A percentile compares a stretch with the other conserved stretches of the same genome.
Conservation (phyloP, 2,113 vertebrate genomes). For the Pelodiscus sinensis region DNA sequence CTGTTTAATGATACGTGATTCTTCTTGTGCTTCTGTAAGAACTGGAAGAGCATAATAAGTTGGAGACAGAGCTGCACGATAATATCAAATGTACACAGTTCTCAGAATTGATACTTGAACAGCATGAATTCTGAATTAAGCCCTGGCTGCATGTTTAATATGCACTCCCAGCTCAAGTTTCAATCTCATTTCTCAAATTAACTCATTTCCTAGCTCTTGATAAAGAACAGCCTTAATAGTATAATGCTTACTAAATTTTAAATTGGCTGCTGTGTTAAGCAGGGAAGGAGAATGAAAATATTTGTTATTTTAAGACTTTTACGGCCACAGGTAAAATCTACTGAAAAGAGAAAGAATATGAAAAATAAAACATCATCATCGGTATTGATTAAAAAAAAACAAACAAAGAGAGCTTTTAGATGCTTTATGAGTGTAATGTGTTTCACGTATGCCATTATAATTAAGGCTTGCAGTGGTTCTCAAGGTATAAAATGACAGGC, state of each 20-base stretch:
- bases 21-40: background rate
- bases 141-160: background rate
- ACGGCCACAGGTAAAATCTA: background rate
- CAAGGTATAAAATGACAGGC: background rate
- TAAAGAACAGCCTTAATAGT: background rate
- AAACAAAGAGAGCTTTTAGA: background rate
- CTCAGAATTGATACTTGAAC: background rate
- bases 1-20: no score
- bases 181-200: background rate
- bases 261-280: background rate
- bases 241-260: background rate
- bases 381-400: conserved; percentile 1
- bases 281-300: background rate
- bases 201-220: background rate
- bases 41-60: background rate
- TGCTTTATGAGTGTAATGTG: background rate
- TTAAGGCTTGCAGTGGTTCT: conserved; percentile 1
- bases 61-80: background rate
- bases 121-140: background rate
- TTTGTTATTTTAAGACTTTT: background rate
- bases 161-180: background rate
- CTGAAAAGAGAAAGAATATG: background rate
- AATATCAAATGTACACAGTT: background rate
- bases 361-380: background rate
- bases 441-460: background rate